Conservation (phyloP, 2,113 vertebrate genomes). For the Coregonus clupeaformis region DNA sequence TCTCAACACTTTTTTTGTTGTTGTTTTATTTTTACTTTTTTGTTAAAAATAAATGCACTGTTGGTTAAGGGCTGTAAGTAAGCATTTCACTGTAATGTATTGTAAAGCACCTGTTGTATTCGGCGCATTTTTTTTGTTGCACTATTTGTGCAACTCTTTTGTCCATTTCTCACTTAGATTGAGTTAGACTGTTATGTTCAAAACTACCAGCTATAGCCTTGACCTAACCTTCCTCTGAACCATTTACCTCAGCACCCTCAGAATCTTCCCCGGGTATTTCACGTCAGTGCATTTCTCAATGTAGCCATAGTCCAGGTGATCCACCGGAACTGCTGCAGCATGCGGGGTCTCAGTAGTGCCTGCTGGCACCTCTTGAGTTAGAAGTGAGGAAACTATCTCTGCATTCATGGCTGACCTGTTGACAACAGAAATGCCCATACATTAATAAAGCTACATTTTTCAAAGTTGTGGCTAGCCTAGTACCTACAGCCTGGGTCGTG, state of each 20-base stretch:
- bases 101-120: too few species aligned
- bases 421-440: background rate
- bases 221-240: too few species aligned
- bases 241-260: conserved; percentile 83
- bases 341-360: conserved; percentile 19
- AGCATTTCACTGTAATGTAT: too few species aligned
- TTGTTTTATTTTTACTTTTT: too few species aligned
- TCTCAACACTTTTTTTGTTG: too few species aligned
- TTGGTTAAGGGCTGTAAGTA: too few species aligned
- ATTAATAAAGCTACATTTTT: background rate
- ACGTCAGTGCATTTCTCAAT: conserved; percentile 87
- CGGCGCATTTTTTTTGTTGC: too few species aligned
- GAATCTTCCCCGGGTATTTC: conserved; percentile 86
- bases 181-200: too few species aligned
- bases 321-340: conserved; percentile 76
- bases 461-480: background rate
- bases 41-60: too few species aligned
- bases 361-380: conserved; percentile 71
- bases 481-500: background rate
- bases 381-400: conserved; percentile 61
- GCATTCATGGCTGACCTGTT: conserved; percentile 73
- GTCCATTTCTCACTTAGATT: too few species aligned
- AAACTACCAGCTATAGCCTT: too few species aligned
- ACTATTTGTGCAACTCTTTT: too few species aligned
- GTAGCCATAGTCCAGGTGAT: conserved; percentile 91